Percentiles rank a stretch among this genome's conserved stretches.
Conservation (phyloP, 2,888 invertebrate genomes). For the Agapetus fuscipes region DNA sequence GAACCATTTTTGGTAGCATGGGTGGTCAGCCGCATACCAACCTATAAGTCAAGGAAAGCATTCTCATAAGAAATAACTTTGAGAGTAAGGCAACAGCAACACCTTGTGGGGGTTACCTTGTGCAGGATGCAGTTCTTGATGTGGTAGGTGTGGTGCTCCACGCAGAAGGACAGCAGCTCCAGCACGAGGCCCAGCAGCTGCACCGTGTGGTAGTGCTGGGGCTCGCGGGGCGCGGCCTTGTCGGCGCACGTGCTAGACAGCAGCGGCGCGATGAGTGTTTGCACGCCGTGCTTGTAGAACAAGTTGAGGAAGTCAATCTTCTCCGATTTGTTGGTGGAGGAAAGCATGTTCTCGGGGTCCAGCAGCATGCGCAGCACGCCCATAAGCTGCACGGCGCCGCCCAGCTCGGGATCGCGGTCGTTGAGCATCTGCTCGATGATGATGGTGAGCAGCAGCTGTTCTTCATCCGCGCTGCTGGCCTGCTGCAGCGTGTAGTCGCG, state of each 20-base stretch:
- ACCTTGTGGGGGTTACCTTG: too few species aligned
- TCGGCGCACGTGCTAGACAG: conserved; percentile 87
- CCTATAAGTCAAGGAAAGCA: too few species aligned
- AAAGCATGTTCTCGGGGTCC: conserved; percentile 97
- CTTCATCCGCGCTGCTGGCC: conserved; percentile 81
- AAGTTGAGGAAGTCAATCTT: conserved; percentile 97
- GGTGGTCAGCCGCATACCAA: too few species aligned
- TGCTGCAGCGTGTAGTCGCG: conserved; percentile 95
- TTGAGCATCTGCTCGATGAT: conserved; percentile 97
- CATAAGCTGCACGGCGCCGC: conserved; percentile 94
- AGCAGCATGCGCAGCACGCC: conserved; percentile 86
- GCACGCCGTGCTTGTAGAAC: conserved; percentile 98
- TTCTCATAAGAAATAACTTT: too few species aligned
- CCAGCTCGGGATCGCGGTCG: conserved; percentile 94
- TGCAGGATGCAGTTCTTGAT: conserved; percentile 96
- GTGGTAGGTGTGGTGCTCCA: conserved; percentile 98
- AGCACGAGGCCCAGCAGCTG: conserved; percentile 90
- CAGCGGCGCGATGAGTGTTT: conserved; percentile 91
- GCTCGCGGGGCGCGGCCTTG: conserved; percentile 57
- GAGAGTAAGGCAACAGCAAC: too few species aligned
- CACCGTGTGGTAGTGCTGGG: conserved; percentile 92
- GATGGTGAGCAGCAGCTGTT: conserved; percentile 90
- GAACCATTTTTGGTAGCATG: too few species aligned
- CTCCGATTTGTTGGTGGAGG: conserved; percentile 87
- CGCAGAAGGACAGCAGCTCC: conserved; percentile 94